phyloP scores from a whole-genome alignment of 2,797 vertebrate species.

The Neoniphon sammara region DNA sequence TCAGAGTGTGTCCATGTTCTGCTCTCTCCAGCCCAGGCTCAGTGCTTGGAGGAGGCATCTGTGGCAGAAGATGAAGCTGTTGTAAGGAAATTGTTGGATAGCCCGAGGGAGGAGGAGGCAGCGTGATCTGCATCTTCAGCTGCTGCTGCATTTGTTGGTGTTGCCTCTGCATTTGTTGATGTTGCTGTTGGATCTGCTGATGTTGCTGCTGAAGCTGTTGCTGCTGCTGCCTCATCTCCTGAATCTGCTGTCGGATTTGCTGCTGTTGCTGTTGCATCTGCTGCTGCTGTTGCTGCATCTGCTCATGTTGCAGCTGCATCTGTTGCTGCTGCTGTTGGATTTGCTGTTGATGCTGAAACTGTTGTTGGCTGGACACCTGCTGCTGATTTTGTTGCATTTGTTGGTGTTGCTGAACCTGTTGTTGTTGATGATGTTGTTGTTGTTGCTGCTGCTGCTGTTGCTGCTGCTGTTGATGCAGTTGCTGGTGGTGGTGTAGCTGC shows the following conservation, averaged over 20 bases:
- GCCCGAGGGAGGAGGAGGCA: constrained; percentile 81
- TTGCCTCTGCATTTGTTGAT: constrained; percentile 86
- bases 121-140: constrained; percentile 84
- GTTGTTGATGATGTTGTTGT: constrained; percentile 52
- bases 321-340: constrained; percentile 78
- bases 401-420: constrained; percentile 72
- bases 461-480: constrained; percentile 68
- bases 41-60: constrained; percentile 74
- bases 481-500: constrained; percentile 68
- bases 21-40: constrained; percentile 79
- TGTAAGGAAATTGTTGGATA: constrained; percentile 84
- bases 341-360: constrained; percentile 74
- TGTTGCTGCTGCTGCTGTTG: constrained; percentile 63
- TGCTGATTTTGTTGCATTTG: constrained; percentile 72
- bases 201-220: constrained; percentile 86
- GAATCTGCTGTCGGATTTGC: constrained; percentile 83
- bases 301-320: constrained; percentile 81
- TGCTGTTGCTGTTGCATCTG: constrained; percentile 85
- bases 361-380: constrained; percentile 63
- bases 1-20: constrained; percentile 87
- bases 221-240: constrained; percentile 85
- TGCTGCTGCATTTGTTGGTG: constrained; percentile 87
- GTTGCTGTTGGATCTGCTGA: constrained; percentile 85
- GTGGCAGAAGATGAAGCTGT: constrained; percentile 82
- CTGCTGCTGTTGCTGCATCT: constrained; percentile 84